A percentile compares a stretch with the other conserved stretches of the same genome.
Conservation (phyloP, 35 echinoderm and acorn worm genomes). For the Holothuria glaberrima region DNA sequence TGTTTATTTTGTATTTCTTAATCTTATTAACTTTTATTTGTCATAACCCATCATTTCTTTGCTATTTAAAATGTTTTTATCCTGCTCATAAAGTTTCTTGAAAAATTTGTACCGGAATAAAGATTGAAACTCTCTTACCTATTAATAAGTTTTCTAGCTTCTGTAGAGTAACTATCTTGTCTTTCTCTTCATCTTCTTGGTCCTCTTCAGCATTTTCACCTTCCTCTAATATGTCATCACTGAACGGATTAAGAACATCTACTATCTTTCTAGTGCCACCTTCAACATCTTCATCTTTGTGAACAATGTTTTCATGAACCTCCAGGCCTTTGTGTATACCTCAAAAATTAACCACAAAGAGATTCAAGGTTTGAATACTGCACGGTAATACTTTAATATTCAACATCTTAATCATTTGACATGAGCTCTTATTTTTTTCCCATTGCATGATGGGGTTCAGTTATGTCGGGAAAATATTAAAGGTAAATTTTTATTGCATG, state of each 20-base stretch:
- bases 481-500: no score
- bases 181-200: constrained; percentile 25
- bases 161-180: constrained; percentile 45
- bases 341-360: neutral
- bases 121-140: no score
- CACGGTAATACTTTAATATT: neutral
- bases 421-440: no score
- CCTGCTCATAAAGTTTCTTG: no score
- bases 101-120: no score
- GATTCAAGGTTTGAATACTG: neutral
- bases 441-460: no score
- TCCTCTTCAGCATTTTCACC: constrained; percentile 47
- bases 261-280: neutral
- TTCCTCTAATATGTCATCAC: constrained; percentile 37
- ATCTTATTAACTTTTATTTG: no score
- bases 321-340: constrained; percentile 75
- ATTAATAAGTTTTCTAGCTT: constrained; percentile 68
- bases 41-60: no score
- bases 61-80: no score
- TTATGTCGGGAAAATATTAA: no score
- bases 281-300: constrained; percentile 24
- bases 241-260: constrained; percentile 24
- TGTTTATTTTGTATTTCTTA: no score
- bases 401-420: no score
- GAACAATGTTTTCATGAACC: constrained; percentile 70